phyloP scores from a whole-genome alignment of 2,113 vertebrate species.

The Lipophrys pholis region DNA sequence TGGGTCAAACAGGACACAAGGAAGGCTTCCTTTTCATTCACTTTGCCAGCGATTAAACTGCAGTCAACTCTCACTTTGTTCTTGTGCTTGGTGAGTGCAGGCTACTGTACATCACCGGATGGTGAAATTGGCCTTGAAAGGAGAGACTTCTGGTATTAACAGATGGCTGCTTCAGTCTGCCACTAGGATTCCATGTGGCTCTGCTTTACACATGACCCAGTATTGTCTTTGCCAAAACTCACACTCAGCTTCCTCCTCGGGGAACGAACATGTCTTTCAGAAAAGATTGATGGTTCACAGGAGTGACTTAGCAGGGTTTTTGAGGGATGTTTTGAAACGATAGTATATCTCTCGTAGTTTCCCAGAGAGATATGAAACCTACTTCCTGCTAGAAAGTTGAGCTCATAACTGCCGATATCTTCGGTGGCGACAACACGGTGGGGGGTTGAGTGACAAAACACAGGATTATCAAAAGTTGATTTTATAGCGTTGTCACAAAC shows the following conservation, averaged over 20 bases:
- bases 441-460: neutral
- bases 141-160: conserved; percentile 76
- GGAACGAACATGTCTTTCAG: conserved; percentile 42
- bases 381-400: conserved; percentile 51
- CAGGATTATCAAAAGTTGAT: neutral
- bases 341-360: conserved; percentile 28
- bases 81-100: conserved; percentile 42
- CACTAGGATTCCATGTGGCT: conserved; percentile 76
- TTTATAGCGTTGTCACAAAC: conserved; percentile 11
- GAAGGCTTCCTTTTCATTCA: conserved; percentile 58
- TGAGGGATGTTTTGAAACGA: conserved; percentile 28
- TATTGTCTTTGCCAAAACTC: conserved; percentile 64
- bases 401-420: neutral
- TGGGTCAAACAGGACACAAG: conserved; percentile 40
- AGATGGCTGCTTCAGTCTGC: conserved; percentile 76
- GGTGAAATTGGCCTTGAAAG: conserved; percentile 73
- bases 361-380: conserved; percentile 28
- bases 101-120: conserved; percentile 65
- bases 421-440: neutral
- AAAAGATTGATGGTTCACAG: conserved; percentile 31
- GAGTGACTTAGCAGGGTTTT: conserved; percentile 3
- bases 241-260: conserved; percentile 42
- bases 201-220: conserved; percentile 76
- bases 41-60: conserved; percentile 56
- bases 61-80: conserved; percentile 64